Base-by-base conservation (phyloP, 2,888 invertebrate species). In the Acrobasis repandana region DNA sequence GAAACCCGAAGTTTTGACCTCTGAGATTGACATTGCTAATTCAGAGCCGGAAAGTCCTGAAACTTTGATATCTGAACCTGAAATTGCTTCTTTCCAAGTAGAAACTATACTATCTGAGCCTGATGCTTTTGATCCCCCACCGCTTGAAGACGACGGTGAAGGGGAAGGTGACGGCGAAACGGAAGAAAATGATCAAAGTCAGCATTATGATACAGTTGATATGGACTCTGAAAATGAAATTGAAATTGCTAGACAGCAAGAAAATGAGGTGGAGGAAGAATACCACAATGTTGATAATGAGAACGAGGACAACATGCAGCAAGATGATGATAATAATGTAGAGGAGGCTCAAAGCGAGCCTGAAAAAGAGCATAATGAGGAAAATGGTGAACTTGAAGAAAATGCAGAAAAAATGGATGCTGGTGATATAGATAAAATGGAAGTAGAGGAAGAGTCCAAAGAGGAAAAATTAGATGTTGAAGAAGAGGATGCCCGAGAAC, bases 21-120 rank as follows among this genome's bases (percentile, higher is more conserved):
- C 92, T 0, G 92, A 92, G 71, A 92, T 92, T 3, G 92, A 93
- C 75, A 91, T 92, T 61, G 67, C 90, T 46, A 90, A 91, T 71
- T 93, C 93, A n/a, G 88, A 88, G 0, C 92, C 92, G 0, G 93
- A 88, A 68, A 93, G 93, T 67, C 92, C 93, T 0, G 93, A 93
- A 71, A 92, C 92, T 10, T 76, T 93, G 58, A 91, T 92, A 74
- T 93, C 93, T 1, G 92, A 93, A 69, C 92, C 93, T 9, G 93
- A 93, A 77, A 89, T 93, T 56, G 88, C 92, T 11, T 91, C 92
- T 16, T 93, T 92, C 66, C 93, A 92, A 82, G 93, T 93, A 16
- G 93, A 93, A 73, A 73, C 93, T 34, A 92, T 93, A 64, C 73
- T 93, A 47, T 86, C 92, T 0, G 93, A 93, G 69, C 92, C 92